Percentiles rank a stretch among this genome's conserved stretches.
phyloP scores from a whole-genome alignment of 2,888 invertebrate genomes.

The Scaptomyza cyrtandrae region DNA sequence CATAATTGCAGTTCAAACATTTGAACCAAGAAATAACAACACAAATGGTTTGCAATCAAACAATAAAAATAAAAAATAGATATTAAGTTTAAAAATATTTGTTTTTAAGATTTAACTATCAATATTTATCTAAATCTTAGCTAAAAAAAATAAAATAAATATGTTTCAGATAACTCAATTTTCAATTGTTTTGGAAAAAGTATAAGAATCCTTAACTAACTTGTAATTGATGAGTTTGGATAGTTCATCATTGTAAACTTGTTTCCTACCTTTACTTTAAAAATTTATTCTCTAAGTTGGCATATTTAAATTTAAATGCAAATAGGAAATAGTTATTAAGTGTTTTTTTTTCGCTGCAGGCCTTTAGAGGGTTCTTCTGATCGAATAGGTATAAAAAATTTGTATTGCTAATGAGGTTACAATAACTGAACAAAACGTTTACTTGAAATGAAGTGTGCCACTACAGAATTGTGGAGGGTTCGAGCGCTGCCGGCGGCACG shows the following conservation, averaged over 20 bases:
- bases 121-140: not conserved
- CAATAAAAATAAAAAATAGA: no score
- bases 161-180: no score
- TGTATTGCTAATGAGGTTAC: constrained; percentile 35
- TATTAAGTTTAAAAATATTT: no score
- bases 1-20: constrained; percentile 38
- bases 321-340: not conserved
- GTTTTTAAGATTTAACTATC: not conserved
- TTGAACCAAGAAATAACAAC: not conserved
- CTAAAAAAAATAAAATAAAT: no score
- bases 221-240: no score
- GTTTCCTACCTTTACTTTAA: no score
- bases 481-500: constrained; percentile 36
- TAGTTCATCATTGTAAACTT: not conserved
- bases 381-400: constrained; percentile 1
- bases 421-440: constrained; percentile 31
- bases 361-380: not conserved
- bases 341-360: not conserved
- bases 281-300: not conserved
- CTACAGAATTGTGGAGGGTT: constrained; percentile 20
- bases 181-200: no score
- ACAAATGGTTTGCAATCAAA: constrained; percentile 1
- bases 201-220: no score
- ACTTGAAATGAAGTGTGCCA: constrained; percentile 48
- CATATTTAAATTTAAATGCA: not conserved